phyloP scores from a whole-genome alignment of 2,888 invertebrate genomes.

The Frankliniella fusca region DNA sequence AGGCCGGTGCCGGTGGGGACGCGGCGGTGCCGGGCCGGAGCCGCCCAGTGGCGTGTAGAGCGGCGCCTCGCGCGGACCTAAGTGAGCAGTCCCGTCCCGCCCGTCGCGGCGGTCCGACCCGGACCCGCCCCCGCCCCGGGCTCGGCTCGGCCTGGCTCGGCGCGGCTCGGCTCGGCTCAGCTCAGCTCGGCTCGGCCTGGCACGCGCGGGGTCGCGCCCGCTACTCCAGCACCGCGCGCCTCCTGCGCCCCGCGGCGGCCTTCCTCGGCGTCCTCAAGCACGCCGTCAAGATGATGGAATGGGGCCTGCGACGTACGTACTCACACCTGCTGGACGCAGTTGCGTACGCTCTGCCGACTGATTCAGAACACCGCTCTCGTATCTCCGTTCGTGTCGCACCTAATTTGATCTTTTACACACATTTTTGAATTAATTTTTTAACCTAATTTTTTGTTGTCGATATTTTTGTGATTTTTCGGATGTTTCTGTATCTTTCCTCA shows the following conservation, averaged over 20 bases:
- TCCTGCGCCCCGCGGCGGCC: neutral
- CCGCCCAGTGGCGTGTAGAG: conserved; percentile 33
- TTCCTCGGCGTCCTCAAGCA: neutral
- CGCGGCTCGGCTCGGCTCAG: neutral
- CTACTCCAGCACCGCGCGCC: conserved; percentile 13
- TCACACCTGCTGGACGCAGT: too few relatives aligned
- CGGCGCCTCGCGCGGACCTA: conserved; percentile 33
- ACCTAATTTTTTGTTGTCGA: too few relatives aligned
- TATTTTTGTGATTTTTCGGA: too few relatives aligned
- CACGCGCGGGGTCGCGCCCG: neutral
- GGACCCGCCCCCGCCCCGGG: neutral
- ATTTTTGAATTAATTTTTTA: too few relatives aligned
- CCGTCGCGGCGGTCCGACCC: conserved; percentile 31
- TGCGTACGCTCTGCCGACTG: too few relatives aligned
- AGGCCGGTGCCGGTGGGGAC: neutral
- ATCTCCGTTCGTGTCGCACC: too few relatives aligned
- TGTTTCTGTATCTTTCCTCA: too few relatives aligned
- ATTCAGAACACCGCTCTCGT: too few relatives aligned
- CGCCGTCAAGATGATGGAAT: conserved; percentile 61
- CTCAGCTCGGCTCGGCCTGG: too few relatives aligned
- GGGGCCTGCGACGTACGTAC: conserved; percentile 68
- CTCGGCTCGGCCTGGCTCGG: neutral
- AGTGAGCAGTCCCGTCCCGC: conserved; percentile 31
- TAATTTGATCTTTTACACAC: too few relatives aligned
- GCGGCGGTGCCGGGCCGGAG: neutral